Evolutionary conservation across 2,113 vertebrate genomes (phyloP), one percentile per base, ranked within the genome.

Genomic region (Scolopax mira): DNA sequence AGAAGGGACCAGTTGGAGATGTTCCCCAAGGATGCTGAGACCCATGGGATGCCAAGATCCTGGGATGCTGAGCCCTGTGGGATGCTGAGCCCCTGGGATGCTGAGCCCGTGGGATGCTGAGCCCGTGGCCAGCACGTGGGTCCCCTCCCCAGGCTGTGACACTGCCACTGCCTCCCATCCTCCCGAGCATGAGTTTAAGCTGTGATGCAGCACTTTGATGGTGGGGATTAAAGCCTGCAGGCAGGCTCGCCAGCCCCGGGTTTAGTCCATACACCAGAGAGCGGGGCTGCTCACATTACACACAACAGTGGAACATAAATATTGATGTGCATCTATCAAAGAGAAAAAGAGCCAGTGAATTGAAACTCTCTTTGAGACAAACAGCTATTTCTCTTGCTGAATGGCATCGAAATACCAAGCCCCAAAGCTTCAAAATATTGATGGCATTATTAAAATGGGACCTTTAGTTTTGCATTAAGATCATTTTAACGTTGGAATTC

Each of bases 251-350:
- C 3, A 28, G 25, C 44, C 30, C 52, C 28, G 17, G 7, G 10
- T 12, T 33, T n/a, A 1, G 11, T 18, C 62, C 9, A 7, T 18
- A 1, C 2, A 23, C 3, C 4, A 25, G 9, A 6, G 6, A 49
- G 22, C 28, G 7, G 2, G 39, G 73, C 15, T 18, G 2, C 27
- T 35, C 13, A 17, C 57, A 1, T 13, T 27, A 33, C 71, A 14
- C 16, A 6, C 39, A 25, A 1, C n/a, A 15, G 8, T 3, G 41
- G 70, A n/a, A 39, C 44, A 31, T 46, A 30, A 88, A 61, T 23
- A 54, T 70, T 7, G 30, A 18, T 31, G 51, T 16, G 28, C 66
- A 61, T 48, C 60, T 62, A 46, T 44, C 41, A 4, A 7, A 18
- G 48, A 13, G 42, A 18, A n/a, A 61, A 88, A 60, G 55, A 81